These are phyloP conservation scores for Triplophysa yarkandensis DNA, from an alignment of 2,797 vertebrate genomes.

Conservation along the genomic window DNA sequence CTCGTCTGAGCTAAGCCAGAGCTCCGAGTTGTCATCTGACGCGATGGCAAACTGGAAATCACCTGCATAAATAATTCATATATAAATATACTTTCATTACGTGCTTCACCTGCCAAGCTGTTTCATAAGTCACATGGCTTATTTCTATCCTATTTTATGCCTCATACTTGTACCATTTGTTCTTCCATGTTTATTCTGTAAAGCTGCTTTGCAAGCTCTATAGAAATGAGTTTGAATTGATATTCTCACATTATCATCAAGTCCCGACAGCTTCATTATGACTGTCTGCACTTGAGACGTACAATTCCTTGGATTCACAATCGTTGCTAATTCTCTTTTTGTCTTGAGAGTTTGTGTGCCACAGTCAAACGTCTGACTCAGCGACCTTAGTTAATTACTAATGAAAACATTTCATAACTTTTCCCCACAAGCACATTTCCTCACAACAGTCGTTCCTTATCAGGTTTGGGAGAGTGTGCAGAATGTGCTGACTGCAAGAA, in stretches of 20 bases:
- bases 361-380: slow-evolving; percentile 26
- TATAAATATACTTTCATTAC: slow-evolving; percentile 2
- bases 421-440: background rate
- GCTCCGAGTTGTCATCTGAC: slow-evolving; percentile 87
- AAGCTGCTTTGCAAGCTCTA: too few species aligned
- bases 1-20: slow-evolving; percentile 84
- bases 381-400: slow-evolving; percentile 8
- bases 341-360: background rate
- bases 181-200: too few species aligned
- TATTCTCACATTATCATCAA: background rate
- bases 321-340: background rate
- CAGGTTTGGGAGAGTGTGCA: slow-evolving; percentile 13
- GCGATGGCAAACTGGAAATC: slow-evolving; percentile 89
- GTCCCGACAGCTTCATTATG: background rate
- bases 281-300: background rate
- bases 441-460: slow-evolving; percentile 33
- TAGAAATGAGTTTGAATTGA: too few species aligned
- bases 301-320: slow-evolving; percentile 12
- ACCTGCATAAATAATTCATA: slow-evolving; percentile 64
- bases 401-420: slow-evolving; percentile 32
- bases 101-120: background rate
- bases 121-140: too few species aligned
- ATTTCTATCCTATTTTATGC: too few species aligned
- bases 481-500: slow-evolving; percentile 21
- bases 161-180: too few species aligned